A percentile compares a stretch with the other conserved stretches of the same genome.
Evolutionary conservation across 1,140 invertebrate genomes (phyloP).

Genomic region (Venustaconcha ellipsiformis): DNA sequence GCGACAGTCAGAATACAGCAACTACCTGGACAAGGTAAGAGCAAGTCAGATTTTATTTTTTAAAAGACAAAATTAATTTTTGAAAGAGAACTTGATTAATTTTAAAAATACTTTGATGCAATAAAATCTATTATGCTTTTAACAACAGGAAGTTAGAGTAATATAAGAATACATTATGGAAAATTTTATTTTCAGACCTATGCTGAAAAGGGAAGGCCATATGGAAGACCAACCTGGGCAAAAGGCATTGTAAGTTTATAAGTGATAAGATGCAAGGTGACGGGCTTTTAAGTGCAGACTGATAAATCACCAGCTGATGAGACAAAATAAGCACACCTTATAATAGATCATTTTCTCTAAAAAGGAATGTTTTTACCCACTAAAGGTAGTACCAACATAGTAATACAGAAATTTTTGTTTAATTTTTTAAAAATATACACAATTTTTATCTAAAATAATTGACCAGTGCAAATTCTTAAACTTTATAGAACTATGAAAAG

Average conservation of each 20-base stretch:
- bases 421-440: too few species aligned
- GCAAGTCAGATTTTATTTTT: neutral
- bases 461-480: too few species aligned
- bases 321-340: too few species aligned
- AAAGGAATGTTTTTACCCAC: too few species aligned
- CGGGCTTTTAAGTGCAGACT: too few species aligned
- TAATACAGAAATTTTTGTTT: too few species aligned
- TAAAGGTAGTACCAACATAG: too few species aligned
- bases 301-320: too few species aligned
- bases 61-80: conserved; percentile 8
- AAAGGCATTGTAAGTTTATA: conserved; percentile 9
- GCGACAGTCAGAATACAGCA: conserved; percentile 17
- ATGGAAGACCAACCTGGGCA: conserved; percentile 26
- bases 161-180: neutral
- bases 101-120: conserved; percentile 5
- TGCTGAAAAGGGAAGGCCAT: conserved; percentile 13
- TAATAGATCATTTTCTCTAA: too few species aligned
- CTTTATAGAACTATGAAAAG: too few species aligned
- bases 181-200: conserved; percentile 14
- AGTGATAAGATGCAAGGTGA: too few species aligned
- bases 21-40: conserved; percentile 17
- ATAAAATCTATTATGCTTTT: neutral
- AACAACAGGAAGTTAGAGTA: neutral
- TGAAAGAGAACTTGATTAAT: neutral
- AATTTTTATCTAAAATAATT: too few species aligned